Conservation (phyloP, 2,888 invertebrate genomes). For the Aquatica leii region DNA sequence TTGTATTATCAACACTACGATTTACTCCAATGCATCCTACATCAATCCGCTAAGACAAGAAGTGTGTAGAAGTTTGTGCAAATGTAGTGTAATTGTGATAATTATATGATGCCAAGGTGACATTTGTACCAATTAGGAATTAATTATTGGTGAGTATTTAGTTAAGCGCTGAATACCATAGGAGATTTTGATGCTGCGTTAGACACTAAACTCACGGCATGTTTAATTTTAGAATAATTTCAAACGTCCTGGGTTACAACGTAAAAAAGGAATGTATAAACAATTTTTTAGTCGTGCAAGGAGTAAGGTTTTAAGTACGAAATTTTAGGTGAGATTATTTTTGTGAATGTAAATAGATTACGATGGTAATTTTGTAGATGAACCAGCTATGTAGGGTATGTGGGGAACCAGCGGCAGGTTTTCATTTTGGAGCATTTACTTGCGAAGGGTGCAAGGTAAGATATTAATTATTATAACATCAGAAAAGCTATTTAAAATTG, state of each 20-base stretch:
- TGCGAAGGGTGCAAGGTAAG: constrained; percentile 96
- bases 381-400: constrained; percentile 97
- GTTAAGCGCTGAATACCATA: neutral
- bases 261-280: constrained; percentile 24
- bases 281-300: constrained; percentile 14
- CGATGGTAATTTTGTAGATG: no score
- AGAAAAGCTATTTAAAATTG: constrained; percentile 8
- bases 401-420: constrained; percentile 93
- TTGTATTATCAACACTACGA: constrained; percentile 7
- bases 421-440: constrained; percentile 95
- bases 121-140: constrained; percentile 4
- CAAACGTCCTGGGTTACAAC: neutral
- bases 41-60: no score
- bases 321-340: constrained; percentile 29
- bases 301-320: constrained; percentile 13
- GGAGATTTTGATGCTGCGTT: constrained; percentile 20
- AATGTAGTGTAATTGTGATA: neutral
- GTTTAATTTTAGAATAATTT: neutral
- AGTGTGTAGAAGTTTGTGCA: no score
- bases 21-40: no score
- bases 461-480: no score
- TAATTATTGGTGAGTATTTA: constrained; percentile 13
- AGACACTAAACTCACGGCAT: constrained; percentile 33
- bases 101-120: neutral
- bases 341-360: no score